phyloP scores from a whole-genome alignment of 2,113 vertebrate species.

The Eretmochelys imbricata region DNA sequence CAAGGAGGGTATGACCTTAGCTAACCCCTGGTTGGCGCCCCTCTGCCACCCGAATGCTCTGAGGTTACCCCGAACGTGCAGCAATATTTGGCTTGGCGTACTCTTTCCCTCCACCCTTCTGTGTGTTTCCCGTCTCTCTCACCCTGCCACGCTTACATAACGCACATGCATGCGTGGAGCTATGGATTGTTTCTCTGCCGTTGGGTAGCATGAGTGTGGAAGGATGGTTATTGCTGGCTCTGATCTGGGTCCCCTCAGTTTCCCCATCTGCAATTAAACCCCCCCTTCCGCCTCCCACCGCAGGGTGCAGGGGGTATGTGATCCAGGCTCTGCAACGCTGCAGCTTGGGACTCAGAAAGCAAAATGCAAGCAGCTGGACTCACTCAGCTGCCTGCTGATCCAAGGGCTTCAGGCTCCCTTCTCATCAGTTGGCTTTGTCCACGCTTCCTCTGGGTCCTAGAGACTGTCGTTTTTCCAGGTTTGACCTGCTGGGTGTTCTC shows the following conservation, averaged over 20 bases:
- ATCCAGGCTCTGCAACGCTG: background rate
- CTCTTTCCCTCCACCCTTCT: background rate
- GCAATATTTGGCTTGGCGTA: background rate
- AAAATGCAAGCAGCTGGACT: background rate
- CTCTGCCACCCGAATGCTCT: background rate
- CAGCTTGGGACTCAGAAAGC: background rate
- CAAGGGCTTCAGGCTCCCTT: accelerated
- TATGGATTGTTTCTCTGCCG: background rate
- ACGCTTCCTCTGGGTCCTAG: background rate
- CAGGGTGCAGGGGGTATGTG: background rate
- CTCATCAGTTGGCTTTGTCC: accelerated
- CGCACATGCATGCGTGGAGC: background rate
- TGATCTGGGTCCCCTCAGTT: background rate
- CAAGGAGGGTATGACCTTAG: background rate
- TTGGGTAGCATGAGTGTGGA: background rate
- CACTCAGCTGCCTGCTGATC: accelerated
- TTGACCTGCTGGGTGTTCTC: background rate
- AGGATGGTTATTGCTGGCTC: background rate
- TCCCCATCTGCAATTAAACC: no score
- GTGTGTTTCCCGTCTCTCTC: background rate
- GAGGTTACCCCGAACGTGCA: background rate
- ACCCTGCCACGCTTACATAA: background rate
- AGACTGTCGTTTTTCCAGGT: background rate
- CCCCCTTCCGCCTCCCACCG: no score
- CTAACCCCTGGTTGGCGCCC: background rate